Evolutionary conservation across 2,888 invertebrate species (phyloP).

Genomic region (Glyphotaelius pellucidus): DNA sequence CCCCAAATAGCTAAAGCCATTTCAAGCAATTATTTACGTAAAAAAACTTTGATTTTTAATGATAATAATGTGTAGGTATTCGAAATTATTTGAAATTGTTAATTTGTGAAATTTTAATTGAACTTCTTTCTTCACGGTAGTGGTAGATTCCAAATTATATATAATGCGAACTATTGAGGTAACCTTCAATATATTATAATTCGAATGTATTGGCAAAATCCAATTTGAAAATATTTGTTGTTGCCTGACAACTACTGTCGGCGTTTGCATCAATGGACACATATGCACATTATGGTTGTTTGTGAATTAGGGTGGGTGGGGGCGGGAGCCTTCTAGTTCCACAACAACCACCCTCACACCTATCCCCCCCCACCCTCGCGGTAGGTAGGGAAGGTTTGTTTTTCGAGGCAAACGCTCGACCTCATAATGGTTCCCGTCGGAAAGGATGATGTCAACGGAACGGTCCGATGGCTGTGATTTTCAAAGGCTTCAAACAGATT

Average conservation of each 20-base stretch:
- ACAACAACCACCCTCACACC: slow-evolving; percentile 14
- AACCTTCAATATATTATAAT: neutral
- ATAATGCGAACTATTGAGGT: neutral
- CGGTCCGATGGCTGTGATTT: slow-evolving; percentile 33
- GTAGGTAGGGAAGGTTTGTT: slow-evolving; percentile 58
- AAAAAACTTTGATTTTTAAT: no score
- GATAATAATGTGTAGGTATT: no score
- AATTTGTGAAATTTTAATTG: no score
- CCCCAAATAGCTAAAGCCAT: no score
- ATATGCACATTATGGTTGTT: slow-evolving; percentile 59
- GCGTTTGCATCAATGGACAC: slow-evolving; percentile 49
- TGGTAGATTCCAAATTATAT: neutral
- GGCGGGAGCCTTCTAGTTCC: slow-evolving; percentile 7
- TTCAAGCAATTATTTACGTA: no score
- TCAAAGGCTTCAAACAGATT: slow-evolving; percentile 7
- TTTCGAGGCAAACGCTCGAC: slow-evolving; percentile 63
- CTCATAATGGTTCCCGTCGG: slow-evolving; percentile 60
- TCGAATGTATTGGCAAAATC: neutral
- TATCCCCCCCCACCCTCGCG: slow-evolving; percentile 34
- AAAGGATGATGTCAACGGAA: slow-evolving; percentile 47
- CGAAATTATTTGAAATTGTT: no score
- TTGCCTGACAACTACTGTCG: slow-evolving; percentile 59
- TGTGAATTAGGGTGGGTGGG: slow-evolving; percentile 52
- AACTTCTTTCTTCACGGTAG: no score
- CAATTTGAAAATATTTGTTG: slow-evolving; percentile 47